phyloP scores from a whole-genome alignment of 2,888 invertebrate genomes.

The Archips crataeganus region DNA sequence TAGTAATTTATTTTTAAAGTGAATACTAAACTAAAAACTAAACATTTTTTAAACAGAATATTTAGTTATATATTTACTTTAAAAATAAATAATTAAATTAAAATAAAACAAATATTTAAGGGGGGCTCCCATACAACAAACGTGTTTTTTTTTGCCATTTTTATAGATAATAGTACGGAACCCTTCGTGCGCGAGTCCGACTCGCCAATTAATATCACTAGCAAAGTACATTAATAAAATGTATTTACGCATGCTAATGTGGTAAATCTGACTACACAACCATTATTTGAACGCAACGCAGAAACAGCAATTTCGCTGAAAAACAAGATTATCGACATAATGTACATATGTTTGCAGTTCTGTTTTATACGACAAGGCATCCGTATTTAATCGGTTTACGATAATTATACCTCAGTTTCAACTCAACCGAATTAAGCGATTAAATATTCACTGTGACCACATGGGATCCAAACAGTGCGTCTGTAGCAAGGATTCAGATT shows the following conservation, averaged over 20 bases:
- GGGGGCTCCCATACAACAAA: no score
- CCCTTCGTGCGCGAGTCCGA: no score
- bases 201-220: constrained; percentile 16
- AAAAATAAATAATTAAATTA: no score
- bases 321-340: neutral
- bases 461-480: constrained; percentile 9
- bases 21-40: no score
- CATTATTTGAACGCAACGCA: neutral
- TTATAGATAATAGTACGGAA: no score
- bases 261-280: constrained; percentile 13
- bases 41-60: no score
- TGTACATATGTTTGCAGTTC: neutral
- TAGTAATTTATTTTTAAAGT: no score
- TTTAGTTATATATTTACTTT: no score
- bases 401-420: constrained; percentile 10
- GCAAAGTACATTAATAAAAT: constrained; percentile 13
- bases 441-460: constrained; percentile 12
- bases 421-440: constrained; percentile 11
- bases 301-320: constrained; percentile 19
- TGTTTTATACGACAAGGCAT: constrained; percentile 13
- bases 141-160: no score
- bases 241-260: constrained; percentile 19
- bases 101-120: no score
- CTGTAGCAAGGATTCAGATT: constrained; percentile 6
- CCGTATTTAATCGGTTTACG: constrained; percentile 8